Evolutionary conservation across 2,113 vertebrate genomes (phyloP).

Genomic region (Lepisosteus osseus): DNA sequence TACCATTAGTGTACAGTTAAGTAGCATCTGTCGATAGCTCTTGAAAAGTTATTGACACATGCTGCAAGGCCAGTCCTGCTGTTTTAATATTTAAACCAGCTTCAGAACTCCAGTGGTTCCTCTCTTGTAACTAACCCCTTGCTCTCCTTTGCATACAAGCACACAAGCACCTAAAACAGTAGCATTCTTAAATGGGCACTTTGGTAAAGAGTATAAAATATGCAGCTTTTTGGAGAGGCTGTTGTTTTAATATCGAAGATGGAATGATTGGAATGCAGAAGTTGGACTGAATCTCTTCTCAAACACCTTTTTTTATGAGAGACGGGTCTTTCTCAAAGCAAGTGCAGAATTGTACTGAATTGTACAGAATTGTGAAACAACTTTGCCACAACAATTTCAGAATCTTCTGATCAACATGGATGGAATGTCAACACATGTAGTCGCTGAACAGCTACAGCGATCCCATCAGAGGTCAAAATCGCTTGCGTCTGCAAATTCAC

Average conservation of each 20-base stretch:
- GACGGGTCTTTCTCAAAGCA: neutral
- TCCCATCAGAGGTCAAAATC: neutral
- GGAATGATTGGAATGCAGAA: neutral
- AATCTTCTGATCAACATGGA: constrained; percentile 11
- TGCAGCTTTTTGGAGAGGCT: too few relatives aligned
- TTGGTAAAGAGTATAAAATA: constrained; percentile 33
- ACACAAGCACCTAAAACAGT: constrained; percentile 38
- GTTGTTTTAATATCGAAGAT: too few relatives aligned
- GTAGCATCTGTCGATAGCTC: neutral
- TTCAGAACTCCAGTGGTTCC: constrained; percentile 19
- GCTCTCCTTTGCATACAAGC: too few relatives aligned
- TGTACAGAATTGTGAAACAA: constrained; percentile 36
- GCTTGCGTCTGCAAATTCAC: neutral
- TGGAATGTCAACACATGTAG: neutral
- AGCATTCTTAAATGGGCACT: constrained; percentile 43
- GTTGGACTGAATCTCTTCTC: neutral
- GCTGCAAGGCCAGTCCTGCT: constrained; percentile 25
- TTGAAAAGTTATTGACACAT: constrained; percentile 26
- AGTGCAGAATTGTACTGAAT: neutral
- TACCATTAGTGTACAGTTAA: constrained; percentile 17
- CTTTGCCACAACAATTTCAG: constrained; percentile 34
- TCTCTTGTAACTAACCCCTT: too few relatives aligned
- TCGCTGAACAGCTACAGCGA: neutral
- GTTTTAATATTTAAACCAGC: constrained; percentile 41
- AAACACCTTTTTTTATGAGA: neutral